A percentile compares a stretch with the other conserved stretches of the same genome.
These are phyloP conservation scores for Campoplex capitator DNA, from an alignment of 2,888 invertebrate species.

Conservation along the genomic window DNA sequence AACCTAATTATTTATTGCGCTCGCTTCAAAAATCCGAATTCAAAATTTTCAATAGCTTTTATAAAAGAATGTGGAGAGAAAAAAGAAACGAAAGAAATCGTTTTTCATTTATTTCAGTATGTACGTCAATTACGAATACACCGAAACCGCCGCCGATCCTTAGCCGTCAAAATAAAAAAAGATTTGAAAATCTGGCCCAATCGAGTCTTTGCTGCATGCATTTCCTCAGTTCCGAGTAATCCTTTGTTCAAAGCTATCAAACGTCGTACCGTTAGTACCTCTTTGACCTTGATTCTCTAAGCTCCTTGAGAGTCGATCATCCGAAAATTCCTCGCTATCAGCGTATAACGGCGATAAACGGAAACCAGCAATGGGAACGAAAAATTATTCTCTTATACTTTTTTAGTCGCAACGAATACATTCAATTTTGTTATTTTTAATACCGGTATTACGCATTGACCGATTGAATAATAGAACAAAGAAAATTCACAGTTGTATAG, in stretches of 20 bases:
- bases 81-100: neutral
- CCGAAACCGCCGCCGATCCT: neutral
- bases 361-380: neutral
- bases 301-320: neutral
- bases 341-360: neutral
- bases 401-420: neutral
- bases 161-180: too few species aligned
- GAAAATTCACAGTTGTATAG: neutral
- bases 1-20: too few species aligned
- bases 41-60: neutral
- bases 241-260: neutral
- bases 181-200: too few species aligned
- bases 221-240: neutral
- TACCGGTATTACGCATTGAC: neutral
- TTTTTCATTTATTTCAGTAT: neutral
- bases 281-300: slow-evolving; percentile 3
- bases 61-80: neutral
- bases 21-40: neutral
- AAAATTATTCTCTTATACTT: neutral
- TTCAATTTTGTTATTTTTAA: neutral
- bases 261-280: slow-evolving; percentile 4
- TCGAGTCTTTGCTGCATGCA: too few species aligned
- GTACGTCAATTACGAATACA: neutral
- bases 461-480: neutral
- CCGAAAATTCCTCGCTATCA: neutral